Conservation (phyloP, 2,888 invertebrate species). For the Amphimallon solstitiale region DNA sequence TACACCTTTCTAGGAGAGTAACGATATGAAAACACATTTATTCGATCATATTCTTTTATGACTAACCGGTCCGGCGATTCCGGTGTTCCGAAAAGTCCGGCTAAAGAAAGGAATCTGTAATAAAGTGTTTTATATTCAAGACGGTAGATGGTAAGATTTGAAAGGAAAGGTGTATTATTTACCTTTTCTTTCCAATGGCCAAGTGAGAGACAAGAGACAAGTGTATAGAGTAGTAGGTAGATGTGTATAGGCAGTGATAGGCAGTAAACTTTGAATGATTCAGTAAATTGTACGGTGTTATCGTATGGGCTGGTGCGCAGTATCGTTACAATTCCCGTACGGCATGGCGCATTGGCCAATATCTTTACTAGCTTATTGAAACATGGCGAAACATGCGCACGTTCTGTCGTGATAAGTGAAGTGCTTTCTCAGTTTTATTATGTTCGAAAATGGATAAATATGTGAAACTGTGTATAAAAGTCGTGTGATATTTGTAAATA, state of each 20-base stretch:
- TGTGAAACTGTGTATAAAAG: constrained; percentile 70
- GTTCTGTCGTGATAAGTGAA: constrained; percentile 70
- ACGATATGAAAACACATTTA: not conserved
- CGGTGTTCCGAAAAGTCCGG: not conserved
- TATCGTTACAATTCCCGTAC: constrained; percentile 29
- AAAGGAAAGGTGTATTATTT: too few species aligned
- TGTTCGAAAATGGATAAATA: constrained; percentile 77
- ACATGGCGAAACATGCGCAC: constrained; percentile 61
- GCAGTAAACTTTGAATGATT: constrained; percentile 20
- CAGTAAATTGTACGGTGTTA: constrained; percentile 28
- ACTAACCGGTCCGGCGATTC: not conserved
- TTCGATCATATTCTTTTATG: not conserved
- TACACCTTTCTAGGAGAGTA: not conserved
- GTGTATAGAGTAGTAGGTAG: not conserved
- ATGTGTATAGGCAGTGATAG: constrained; percentile 13
- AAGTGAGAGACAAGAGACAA: not conserved
- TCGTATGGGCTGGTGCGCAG: constrained; percentile 43
- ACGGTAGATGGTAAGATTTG: constrained; percentile 7
- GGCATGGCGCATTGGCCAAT: constrained; percentile 46
- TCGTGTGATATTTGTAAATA: constrained; percentile 65
- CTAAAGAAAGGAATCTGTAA: constrained; percentile 10
- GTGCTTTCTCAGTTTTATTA: constrained; percentile 71
- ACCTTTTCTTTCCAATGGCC: too few species aligned
- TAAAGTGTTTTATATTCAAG: constrained; percentile 15
- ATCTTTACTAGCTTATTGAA: constrained; percentile 53